Evolutionary conservation across 2,113 vertebrate genomes (phyloP).

Genomic region (Neofelis nebulosa): DNA sequence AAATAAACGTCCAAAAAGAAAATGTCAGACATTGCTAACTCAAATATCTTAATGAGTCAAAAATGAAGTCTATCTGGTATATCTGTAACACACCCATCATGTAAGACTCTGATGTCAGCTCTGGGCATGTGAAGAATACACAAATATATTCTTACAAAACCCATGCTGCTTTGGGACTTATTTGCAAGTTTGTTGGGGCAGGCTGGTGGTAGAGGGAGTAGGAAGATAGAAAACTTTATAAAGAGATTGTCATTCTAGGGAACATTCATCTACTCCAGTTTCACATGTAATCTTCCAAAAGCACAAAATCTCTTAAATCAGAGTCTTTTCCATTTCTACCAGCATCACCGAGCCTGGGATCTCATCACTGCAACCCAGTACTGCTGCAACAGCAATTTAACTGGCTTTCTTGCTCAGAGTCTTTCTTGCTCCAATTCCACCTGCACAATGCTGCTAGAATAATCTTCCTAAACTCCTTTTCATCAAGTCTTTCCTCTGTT

Average conservation of each 20-base stretch:
- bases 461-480: conserved; percentile 33
- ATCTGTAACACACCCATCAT: not conserved
- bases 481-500: not conserved
- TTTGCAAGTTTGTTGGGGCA: not conserved
- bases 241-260: not conserved
- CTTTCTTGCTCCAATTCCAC: not conserved
- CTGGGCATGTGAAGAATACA: not conserved
- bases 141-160: not conserved
- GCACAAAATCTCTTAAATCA: not conserved
- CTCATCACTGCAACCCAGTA: not conserved
- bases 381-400: not conserved
- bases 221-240: not conserved
- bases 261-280: not conserved
- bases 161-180: not conserved
- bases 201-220: not conserved
- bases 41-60: not conserved
- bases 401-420: not conserved
- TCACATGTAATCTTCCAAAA: not conserved
- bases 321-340: not conserved
- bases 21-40: not conserved
- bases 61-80: not conserved
- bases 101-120: not conserved
- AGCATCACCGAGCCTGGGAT: not conserved
- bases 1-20: not conserved
- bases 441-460: not conserved